Percentiles rank a stretch among this genome's conserved stretches.
Evolutionary conservation across 2,797 vertebrate species (phyloP).

Genomic region (Pampus argenteus): DNA sequence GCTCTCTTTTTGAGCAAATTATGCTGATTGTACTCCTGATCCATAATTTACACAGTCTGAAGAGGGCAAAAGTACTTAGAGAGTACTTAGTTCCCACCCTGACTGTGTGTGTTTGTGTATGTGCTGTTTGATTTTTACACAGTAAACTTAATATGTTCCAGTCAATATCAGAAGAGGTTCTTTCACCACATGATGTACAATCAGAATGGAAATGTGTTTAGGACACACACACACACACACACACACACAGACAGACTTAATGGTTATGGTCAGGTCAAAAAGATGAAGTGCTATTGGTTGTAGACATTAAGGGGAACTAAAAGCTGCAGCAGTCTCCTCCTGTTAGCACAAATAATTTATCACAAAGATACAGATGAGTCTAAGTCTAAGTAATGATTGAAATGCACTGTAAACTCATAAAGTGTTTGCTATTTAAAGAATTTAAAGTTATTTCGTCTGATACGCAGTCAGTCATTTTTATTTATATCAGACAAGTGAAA

Average conservation of each 20-base stretch:
- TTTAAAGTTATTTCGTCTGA: slow-evolving; percentile 9
- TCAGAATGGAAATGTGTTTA: neutral
- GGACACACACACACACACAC: slow-evolving; percentile 1
- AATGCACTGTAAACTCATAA: neutral
- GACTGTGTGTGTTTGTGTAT: neutral
- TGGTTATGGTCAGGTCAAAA: slow-evolving; percentile 23
- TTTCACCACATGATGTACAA: neutral
- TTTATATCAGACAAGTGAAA: too few relatives aligned
- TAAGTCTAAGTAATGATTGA: slow-evolving; percentile 4
- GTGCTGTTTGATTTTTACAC: slow-evolving; percentile 13
- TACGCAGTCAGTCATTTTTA: too few relatives aligned
- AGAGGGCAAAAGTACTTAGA: slow-evolving; percentile 19
- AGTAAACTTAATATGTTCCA: neutral
- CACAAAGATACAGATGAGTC: slow-evolving; percentile 14
- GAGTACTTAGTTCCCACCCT: slow-evolving; percentile 17
- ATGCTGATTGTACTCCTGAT: slow-evolving; percentile 39
- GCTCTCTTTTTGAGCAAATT: slow-evolving; percentile 27
- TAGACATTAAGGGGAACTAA: slow-evolving; percentile 13
- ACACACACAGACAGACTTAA: neutral
- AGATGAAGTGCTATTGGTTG: neutral
- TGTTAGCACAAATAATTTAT: slow-evolving; percentile 31
- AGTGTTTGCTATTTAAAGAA: slow-evolving; percentile 1
- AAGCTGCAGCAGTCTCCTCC: slow-evolving; percentile 4
- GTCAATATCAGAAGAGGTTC: slow-evolving; percentile 13
- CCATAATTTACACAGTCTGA: slow-evolving; percentile 36